Conservation (phyloP, 2,888 invertebrate species). For the Brassicogethes aeneus region DNA sequence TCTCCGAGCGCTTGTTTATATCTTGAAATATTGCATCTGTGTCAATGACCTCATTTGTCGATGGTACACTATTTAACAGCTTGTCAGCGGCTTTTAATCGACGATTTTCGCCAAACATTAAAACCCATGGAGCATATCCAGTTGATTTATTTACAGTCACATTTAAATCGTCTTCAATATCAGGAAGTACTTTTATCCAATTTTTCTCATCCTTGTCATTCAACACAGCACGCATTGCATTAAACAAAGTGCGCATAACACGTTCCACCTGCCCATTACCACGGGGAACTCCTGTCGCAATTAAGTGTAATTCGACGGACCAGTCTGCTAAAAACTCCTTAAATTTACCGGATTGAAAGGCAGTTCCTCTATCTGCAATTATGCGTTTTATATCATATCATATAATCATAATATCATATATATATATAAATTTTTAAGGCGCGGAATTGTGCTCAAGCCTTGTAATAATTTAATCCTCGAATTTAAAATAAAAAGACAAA, state of each 20-base stretch:
- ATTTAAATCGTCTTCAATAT: conserved; percentile 8
- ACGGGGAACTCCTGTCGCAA: conserved; percentile 7
- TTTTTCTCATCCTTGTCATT: conserved; percentile 6
- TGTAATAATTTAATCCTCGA: too few species aligned
- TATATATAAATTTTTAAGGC: too few species aligned
- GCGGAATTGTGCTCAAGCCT: too few species aligned
- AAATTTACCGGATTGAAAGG: conserved; percentile 5
- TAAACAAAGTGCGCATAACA: conserved; percentile 7
- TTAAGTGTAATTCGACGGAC: conserved; percentile 5
- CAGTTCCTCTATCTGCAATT: conserved; percentile 7
- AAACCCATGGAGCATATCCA: conserved; percentile 7
- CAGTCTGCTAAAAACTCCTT: conserved; percentile 4
- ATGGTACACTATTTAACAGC: too few species aligned
- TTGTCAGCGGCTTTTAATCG: not conserved
- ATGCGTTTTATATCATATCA: conserved; percentile 6
- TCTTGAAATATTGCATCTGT: too few species aligned
- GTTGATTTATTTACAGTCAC: conserved; percentile 10
- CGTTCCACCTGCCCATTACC: conserved; percentile 9
- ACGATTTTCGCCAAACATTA: conserved; percentile 9
- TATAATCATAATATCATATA: too few species aligned
- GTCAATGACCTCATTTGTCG: too few species aligned
- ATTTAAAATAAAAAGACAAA: too few species aligned
- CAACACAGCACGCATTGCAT: conserved; percentile 4
- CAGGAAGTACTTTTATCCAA: conserved; percentile 4
- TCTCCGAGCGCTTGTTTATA: too few species aligned